Conservation (phyloP, 2,113 vertebrate genomes). For the Dromas ardeola region DNA sequence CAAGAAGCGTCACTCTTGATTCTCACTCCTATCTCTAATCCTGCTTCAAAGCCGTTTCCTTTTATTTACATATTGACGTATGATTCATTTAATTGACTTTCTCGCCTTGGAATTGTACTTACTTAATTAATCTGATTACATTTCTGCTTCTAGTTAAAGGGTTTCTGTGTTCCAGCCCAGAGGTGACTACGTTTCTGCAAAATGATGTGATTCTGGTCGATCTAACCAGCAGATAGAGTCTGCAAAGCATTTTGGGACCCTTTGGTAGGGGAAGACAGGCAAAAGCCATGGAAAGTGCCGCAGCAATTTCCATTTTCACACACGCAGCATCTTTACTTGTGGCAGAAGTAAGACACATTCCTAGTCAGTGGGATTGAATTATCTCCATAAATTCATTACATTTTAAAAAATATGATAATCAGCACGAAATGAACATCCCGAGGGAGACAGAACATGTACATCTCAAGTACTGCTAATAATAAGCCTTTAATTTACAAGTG, state of each 20-base stretch:
- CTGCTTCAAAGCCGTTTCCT: conserved; percentile 17
- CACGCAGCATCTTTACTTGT: conserved; percentile 39
- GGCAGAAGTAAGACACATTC: conserved; percentile 46
- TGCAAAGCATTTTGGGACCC: conserved; percentile 28
- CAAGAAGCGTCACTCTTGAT: neutral
- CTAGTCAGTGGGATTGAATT: conserved; percentile 61
- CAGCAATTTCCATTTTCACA: conserved; percentile 64
- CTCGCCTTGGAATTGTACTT: conserved; percentile 59
- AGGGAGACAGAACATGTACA: conserved; percentile 57
- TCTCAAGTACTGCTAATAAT: conserved; percentile 64
- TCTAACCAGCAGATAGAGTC: conserved; percentile 10
- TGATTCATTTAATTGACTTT: conserved; percentile 57
- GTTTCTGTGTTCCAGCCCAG: conserved; percentile 32
- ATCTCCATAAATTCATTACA: conserved; percentile 71
- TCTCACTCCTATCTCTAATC: conserved; percentile 18
- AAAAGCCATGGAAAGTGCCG: conserved; percentile 4
- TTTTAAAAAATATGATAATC: conserved; percentile 67
- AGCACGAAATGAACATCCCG: conserved; percentile 56
- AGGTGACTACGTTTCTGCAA: neutral
- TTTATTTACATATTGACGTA: conserved; percentile 45
- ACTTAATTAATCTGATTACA: conserved; percentile 64
- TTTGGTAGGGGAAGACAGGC: neutral
- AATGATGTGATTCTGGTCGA: neutral
- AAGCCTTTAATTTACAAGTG: conserved; percentile 64
- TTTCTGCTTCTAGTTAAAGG: conserved; percentile 1